Conservation (phyloP, 2,888 invertebrate species). For the Prosopocoilus inquinatus region DNA sequence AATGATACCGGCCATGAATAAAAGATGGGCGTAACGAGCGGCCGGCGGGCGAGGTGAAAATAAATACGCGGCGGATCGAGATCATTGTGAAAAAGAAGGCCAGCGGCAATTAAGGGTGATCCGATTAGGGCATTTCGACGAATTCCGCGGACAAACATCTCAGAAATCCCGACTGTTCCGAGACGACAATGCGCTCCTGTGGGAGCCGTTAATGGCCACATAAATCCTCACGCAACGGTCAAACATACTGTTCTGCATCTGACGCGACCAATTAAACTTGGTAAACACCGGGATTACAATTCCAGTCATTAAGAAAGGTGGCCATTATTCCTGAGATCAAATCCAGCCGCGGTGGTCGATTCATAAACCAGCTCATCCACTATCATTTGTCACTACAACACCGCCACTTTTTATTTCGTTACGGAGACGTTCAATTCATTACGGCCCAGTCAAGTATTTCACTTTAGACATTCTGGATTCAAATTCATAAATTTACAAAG, state of each 20-base stretch:
- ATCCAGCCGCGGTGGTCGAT: constrained; percentile 36
- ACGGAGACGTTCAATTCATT: too few relatives aligned
- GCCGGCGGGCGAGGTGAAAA: neutral
- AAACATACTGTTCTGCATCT: constrained; percentile 31
- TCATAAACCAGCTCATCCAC: constrained; percentile 34
- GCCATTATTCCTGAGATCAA: constrained; percentile 34
- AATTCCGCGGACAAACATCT: constrained; percentile 25
- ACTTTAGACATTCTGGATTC: too few relatives aligned
- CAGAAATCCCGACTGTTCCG: constrained; percentile 19
- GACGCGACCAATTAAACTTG: constrained; percentile 41
- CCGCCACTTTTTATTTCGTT: neutral
- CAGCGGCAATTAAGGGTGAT: constrained; percentile 26
- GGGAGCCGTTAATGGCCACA: constrained; percentile 40
- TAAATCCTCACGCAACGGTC: constrained; percentile 35
- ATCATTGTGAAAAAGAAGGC: neutral
- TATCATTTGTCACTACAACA: constrained; percentile 33
- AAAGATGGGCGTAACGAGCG: neutral
- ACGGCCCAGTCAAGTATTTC: too few relatives aligned
- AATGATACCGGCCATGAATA: too few relatives aligned
- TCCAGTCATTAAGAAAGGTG: constrained; percentile 33
- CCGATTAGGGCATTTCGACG: constrained; percentile 18
- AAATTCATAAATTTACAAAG: too few relatives aligned
- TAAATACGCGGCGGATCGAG: neutral
- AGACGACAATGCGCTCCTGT: constrained; percentile 37
- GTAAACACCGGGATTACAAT: constrained; percentile 40